These are phyloP conservation scores for Lepidostoma basale DNA, from an alignment of 1,140 invertebrate genomes.

Conservation along the genomic window DNA sequence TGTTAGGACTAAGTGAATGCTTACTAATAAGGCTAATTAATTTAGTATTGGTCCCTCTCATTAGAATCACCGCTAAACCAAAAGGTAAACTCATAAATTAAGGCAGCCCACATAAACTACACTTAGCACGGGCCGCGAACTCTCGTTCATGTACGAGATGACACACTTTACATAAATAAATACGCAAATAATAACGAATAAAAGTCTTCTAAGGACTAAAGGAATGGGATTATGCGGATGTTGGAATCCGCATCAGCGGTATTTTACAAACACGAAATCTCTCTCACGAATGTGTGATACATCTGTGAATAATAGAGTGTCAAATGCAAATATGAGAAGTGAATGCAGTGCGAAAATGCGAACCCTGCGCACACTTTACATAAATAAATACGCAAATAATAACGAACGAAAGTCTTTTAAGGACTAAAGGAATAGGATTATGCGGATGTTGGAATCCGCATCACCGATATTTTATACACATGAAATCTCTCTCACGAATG, in stretches of 20 bases:
- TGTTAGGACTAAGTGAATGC: no score
- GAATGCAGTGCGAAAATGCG: no score
- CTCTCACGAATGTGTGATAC: no score
- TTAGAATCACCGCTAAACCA: no score
- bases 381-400: slow-evolving; percentile 38
- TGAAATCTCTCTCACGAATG: no score
- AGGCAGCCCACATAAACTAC: slow-evolving; percentile 22
- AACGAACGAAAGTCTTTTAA: slow-evolving; percentile 33
- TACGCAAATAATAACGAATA: slow-evolving; percentile 37
- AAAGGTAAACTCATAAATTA: slow-evolving; percentile 19
- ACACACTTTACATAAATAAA: slow-evolving; percentile 32
- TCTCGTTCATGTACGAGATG: background rate
- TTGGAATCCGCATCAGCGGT: no score
- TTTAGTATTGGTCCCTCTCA: no score
- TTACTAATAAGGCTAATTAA: no score
- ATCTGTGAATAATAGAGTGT: no score
- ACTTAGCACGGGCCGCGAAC: slow-evolving; percentile 11
- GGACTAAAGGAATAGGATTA: background rate
- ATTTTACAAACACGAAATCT: no score
- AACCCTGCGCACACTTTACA: slow-evolving; percentile 24
- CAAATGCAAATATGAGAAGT: no score
- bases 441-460: background rate
- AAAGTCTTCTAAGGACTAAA: slow-evolving; percentile 22
- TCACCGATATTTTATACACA: no score
- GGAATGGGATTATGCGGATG: background rate